These are phyloP conservation scores for Enoplosus armatus DNA, from an alignment of 2,797 vertebrate species.

Conservation along the genomic window DNA sequence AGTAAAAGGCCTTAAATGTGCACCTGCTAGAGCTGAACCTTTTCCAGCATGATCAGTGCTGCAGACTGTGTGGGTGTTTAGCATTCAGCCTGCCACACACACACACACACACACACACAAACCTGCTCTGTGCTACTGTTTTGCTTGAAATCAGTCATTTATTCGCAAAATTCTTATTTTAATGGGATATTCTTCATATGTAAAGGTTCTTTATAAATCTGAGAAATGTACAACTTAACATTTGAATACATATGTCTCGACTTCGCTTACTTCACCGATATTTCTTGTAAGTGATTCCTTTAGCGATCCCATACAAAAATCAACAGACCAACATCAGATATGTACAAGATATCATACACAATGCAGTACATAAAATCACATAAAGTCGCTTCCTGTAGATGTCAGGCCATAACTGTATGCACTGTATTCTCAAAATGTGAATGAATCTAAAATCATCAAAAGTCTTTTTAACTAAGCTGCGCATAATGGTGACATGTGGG, in stretches of 20 bases:
- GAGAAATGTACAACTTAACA: conserved; percentile 26
- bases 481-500: not conserved
- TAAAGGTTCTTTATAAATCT: conserved; percentile 17
- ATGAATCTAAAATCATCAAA: not conserved
- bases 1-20: conserved; percentile 63
- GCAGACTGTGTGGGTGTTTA: conserved; percentile 75
- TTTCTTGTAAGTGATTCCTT: conserved; percentile 21
- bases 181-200: not conserved
- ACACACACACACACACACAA: conserved; percentile 51
- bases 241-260: conserved; percentile 2
- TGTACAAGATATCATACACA: conserved; percentile 74
- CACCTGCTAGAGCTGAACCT: conserved; percentile 82
- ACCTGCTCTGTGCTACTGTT: conserved; percentile 52
- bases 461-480: conserved; percentile 7
- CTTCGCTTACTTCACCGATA: conserved; percentile 2
- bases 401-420: conserved; percentile 17
- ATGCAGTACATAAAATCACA: conserved; percentile 45
- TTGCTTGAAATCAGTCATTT: conserved; percentile 26
- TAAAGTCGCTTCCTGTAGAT: conserved; percentile 12
- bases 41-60: conserved; percentile 74
- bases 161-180: not conserved
- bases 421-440: conserved; percentile 19
- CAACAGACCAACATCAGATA: conserved; percentile 50
- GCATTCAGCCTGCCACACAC: conserved; percentile 73
- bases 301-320: conserved; percentile 45